Evolutionary conservation across 2,888 invertebrate species (phyloP).

Genomic region (Xestia rhomboidea): DNA sequence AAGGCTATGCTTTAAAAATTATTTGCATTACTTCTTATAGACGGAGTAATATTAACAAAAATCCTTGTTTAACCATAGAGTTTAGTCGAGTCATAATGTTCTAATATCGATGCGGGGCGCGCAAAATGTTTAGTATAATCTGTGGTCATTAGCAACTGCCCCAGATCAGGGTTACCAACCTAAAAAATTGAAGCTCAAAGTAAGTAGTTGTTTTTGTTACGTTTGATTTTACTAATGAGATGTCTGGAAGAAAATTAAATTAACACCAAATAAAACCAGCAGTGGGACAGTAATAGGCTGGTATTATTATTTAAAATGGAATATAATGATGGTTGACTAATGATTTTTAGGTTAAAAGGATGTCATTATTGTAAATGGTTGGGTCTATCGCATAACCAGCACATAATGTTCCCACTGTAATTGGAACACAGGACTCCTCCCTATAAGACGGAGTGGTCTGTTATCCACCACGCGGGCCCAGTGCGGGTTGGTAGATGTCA

Average conservation of each 20-base stretch:
- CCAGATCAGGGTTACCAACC: constrained; percentile 49
- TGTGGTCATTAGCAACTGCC: constrained; percentile 63
- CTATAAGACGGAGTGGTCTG: too few species aligned
- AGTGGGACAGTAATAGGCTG: too few species aligned
- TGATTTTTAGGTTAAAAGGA: neutral
- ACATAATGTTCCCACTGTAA: neutral
- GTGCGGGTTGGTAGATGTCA: neutral
- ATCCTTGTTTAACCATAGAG: constrained; percentile 17
- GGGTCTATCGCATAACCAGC: neutral
- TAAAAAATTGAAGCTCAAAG: neutral
- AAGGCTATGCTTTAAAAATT: neutral
- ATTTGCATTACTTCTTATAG: neutral
- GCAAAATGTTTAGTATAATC: constrained; percentile 65
- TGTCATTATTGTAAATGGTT: neutral
- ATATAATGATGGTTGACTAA: neutral
- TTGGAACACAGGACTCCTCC: neutral
- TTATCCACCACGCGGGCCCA: neutral
- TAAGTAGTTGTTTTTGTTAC: neutral
- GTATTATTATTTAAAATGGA: too few species aligned
- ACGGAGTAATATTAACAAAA: neutral
- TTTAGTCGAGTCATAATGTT: constrained; percentile 42
- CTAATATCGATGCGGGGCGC: constrained; percentile 60
- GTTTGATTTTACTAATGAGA: neutral
- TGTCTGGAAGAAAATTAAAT: neutral
- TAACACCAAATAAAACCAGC: neutral